A percentile compares a stretch with the other conserved stretches of the same genome.
Evolutionary conservation across 2,888 invertebrate genomes (phyloP).

Genomic region (Ophonus ardosiacus): DNA sequence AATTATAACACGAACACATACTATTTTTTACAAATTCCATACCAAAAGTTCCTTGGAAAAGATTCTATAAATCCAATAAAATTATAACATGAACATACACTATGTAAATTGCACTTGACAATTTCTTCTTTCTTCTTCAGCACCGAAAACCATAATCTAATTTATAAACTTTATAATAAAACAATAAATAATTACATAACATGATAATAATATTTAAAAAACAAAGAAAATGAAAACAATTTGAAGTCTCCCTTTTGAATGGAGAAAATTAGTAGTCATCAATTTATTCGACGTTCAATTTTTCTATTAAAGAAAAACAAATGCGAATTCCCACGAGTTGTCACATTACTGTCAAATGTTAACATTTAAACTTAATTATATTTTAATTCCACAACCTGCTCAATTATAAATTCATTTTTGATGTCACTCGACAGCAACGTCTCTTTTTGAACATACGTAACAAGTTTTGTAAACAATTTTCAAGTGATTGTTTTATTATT

Average conservation of each 20-base stretch:
- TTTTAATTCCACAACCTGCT: neutral
- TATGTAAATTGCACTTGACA: too few relatives aligned
- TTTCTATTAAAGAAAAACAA: conserved; percentile 18
- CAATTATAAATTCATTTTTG: conserved; percentile 17
- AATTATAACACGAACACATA: too few relatives aligned
- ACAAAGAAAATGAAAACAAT: neutral
- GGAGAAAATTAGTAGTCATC: neutral
- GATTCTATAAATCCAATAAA: too few relatives aligned
- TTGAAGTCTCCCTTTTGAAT: neutral
- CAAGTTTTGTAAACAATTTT: conserved; percentile 2
- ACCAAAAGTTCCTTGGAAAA: too few relatives aligned
- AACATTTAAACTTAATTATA: conserved; percentile 21
- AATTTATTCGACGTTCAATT: conserved; percentile 1
- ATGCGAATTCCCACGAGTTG: conserved; percentile 2
- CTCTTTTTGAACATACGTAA: neutral
- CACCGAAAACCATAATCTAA: too few relatives aligned
- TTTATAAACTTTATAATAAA: neutral
- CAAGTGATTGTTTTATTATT: conserved; percentile 33
- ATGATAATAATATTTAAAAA: neutral
- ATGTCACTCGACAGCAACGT: neutral
- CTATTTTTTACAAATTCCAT: too few relatives aligned
- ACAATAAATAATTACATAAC: neutral
- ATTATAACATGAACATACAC: too few relatives aligned
- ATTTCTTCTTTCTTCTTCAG: too few relatives aligned
- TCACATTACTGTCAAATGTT: neutral